Evolutionary conservation across 2,888 invertebrate genomes (phyloP), one percentile per base, ranked within the genome.

Genomic region (Sclerodermus sp.): DNA sequence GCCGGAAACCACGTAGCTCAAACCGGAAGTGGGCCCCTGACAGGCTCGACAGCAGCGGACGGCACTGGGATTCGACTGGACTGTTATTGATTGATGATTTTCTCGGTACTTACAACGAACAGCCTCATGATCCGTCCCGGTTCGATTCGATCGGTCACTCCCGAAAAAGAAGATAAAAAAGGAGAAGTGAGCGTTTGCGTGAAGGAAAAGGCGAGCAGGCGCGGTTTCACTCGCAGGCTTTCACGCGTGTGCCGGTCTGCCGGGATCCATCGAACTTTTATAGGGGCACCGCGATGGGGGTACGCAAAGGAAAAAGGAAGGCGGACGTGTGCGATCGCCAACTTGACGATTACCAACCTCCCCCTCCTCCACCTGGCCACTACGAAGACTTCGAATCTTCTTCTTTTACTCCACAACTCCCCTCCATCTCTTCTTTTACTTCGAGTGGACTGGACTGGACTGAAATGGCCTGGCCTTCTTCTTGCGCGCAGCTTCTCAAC

Each of bases 161-260:
- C 10, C 9, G 42, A 37, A 14, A 31, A 32, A 49, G 50, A 49
- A 14, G 14, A 42, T 42, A 51, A 18, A 40, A 42, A 41, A 43
- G 51, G 45, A 18, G 42, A 31, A 36, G 34, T 34, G 12, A 38
- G n/a, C n/a, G n/a, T n/a, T n/a, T n/a, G n/a, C n/a, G n/a, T n/a
- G n/a, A n/a, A n/a, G n/a, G n/a, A n/a, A n/a, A n/a, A n/a, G n/a
- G n/a, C n/a, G n/a, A 16, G 16, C 15, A n/a, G 15, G 14, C 17
- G 38, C 38, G 38, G 16, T 38, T 38, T 60, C 59, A 60, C 59
- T 54, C 57, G 60, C 61, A 55, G 53, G 61, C 60, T 67, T 55
- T 64, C 66, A 68, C 68, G 59, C 63, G 64, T 66, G 47, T 68
- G 68, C 57, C 63, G 59, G 64, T 45, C 42, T 58, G 60, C 51